phyloP scores from a whole-genome alignment of 2,113 vertebrate species.

The Ceuthmochares aereus region DNA sequence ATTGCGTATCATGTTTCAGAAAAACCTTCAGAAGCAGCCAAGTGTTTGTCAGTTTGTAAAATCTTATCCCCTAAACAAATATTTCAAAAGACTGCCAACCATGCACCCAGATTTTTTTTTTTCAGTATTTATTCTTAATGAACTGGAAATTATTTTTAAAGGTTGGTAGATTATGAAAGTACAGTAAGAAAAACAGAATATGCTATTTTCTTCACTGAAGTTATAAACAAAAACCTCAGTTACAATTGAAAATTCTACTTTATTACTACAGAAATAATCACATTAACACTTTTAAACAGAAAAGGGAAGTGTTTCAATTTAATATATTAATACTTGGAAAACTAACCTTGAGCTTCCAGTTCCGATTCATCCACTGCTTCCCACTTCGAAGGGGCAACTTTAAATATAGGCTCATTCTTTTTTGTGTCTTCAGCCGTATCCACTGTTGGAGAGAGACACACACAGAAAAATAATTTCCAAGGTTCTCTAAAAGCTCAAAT shows the following conservation, averaged over 20 bases:
- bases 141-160: not conserved
- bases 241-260: not conserved
- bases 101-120: not conserved
- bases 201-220: not conserved
- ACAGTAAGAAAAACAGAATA: not conserved
- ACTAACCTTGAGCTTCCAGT: constrained; percentile 91
- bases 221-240: not conserved
- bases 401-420: constrained; percentile 91
- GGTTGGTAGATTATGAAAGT: not conserved
- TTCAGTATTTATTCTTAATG: not conserved
- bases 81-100: not conserved
- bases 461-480: not conserved
- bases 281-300: not conserved
- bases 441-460: constrained; percentile 64
- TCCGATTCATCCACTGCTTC: constrained; percentile 95
- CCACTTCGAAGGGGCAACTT: constrained; percentile 97
- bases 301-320: not conserved
- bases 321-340: not conserved
- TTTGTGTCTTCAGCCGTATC: constrained; percentile 83
- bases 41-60: not conserved
- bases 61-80: not conserved
- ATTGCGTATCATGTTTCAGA: not conserved
- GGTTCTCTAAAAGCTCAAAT: not conserved
- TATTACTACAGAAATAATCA: not conserved
- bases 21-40: not conserved